A percentile compares a stretch with the other conserved stretches of the same genome.
Conservation (phyloP, 2,888 invertebrate species). For the Epirrhoe alternata region DNA sequence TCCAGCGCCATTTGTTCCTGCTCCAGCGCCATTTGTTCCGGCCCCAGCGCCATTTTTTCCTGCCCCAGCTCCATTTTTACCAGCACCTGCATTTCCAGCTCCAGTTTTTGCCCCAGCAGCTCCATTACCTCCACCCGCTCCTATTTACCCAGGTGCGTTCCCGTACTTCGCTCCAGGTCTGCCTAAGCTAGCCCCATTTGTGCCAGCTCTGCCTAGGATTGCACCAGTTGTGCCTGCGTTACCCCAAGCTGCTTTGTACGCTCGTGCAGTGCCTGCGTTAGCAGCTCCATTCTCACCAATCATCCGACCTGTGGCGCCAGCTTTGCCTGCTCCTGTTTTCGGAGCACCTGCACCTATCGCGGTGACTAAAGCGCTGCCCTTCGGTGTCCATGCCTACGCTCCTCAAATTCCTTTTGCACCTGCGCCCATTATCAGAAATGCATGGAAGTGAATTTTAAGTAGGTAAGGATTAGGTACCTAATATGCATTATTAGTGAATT, state of each 20-base stretch:
- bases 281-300: constrained; percentile 60
- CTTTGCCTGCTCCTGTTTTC: constrained; percentile 52
- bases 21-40: constrained; percentile 47
- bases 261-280: constrained; percentile 45
- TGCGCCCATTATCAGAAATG: constrained; percentile 60
- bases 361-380: constrained; percentile 58
- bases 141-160: constrained; percentile 40
- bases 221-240: constrained; percentile 37
- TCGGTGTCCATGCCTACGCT: constrained; percentile 54
- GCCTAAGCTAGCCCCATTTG: constrained; percentile 37
- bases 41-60: constrained; percentile 48
- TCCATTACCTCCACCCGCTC: constrained; percentile 42
- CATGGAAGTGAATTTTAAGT: constrained; percentile 65
- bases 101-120: constrained; percentile 38
- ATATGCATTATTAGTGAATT: constrained; percentile 29
- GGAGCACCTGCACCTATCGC: constrained; percentile 60
- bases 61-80: constrained; percentile 35
- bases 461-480: neutral
- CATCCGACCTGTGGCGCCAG: constrained; percentile 55
- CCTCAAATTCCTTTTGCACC: constrained; percentile 55
- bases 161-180: constrained; percentile 36
- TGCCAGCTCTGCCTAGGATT: constrained; percentile 40
- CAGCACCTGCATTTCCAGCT: constrained; percentile 41
- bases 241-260: constrained; percentile 49
- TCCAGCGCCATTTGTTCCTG: constrained; percentile 48